Base-by-base conservation (phyloP, 2,797 vertebrate species). In the Typhlichthys subterraneus region DNA sequence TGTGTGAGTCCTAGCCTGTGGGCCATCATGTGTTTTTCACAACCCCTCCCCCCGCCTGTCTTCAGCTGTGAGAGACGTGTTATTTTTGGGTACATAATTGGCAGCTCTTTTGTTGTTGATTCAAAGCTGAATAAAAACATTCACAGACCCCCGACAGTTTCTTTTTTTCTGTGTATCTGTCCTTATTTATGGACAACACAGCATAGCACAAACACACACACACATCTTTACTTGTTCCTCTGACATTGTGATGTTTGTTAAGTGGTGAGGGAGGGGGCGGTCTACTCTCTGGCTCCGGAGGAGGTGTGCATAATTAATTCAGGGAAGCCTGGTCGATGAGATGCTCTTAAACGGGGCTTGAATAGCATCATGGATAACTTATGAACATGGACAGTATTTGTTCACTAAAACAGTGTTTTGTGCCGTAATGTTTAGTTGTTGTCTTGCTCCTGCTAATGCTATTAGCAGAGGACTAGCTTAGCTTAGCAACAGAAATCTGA, bases 291-390 rank as follows among this genome's bases (percentile, higher is more conserved):
- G 79, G 72, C 77, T 72, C 69, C 77, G 72, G 79, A 70, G 74
- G 65, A 74, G 77, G 83, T 73, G 68, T 71, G 63, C 52, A 74
- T 92, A 86, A 82, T 87, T 92, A 87, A 87, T 89, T 91, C 67
- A 91, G 81, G 58, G 65, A 73, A 2, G 62, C 61, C 71, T 83
- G 78, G 90, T 91, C 62, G 54, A 91, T 89, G 79, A 87, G 72
- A 69, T 70, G 56, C 71, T 71, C 83, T 66, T 81, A 82, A 89
- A 88, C 87, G 85, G 85, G 80, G 81, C 67, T 69, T 69, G 72
- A 81, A 77, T 85, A 31, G 74, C 53, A 42, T 61, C 79, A 73
- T 56, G 33, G 69, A 76, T 80, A 81, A 65, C 71, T 23, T 23
- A 9, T 61, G 59, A 72, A 73, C 72, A 59, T 69, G 64, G n/a